Evolutionary conservation across 2,113 vertebrate species (phyloP), one percentile per base, ranked within the genome.

Genomic region (Aldabrachelys gigantea): DNA sequence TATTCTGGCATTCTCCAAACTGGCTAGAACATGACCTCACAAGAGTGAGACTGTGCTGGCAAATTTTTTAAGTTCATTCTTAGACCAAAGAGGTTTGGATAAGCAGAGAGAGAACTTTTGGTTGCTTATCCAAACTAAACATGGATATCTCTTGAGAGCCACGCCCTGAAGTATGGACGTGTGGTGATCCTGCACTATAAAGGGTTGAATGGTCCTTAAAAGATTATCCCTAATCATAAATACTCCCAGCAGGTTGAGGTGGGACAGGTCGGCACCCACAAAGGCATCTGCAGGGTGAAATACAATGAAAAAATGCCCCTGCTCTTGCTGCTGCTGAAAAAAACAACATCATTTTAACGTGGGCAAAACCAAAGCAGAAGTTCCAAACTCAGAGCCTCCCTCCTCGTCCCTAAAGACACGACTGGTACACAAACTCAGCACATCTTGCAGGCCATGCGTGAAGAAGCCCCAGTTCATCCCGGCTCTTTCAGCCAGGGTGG

Each of bases 401-500:
- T 52, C 65, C 79, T 52, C 41, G 8, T 9, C 10, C 16, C 80
- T 0, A 2, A 85, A 52, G 93, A 9, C 24, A 6, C 27, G 91
- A 96, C 97, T 76, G 96, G 90, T 8, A 27, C 44, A 19, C 11
- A 50, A 87, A 56, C 56, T 75, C 92, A 76, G 44, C 89, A 2
- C 93, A 89, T 89, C 90, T 80, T 38, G 0, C 41, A 90, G 90
- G 89, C 95, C 84, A 5, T 84, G 97, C 82, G 2, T 83, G 92
- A 85, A 91, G 92, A 93, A 78, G 82, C 65, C 81, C 69, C 19
- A 72, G 85, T 89, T 87, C 97, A 91, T 97, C 97, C 91, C 94
- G 5, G 62, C 41, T 44, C 89, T 89, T 91, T 76, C 98, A 97
- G 88, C 95, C 94, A 92, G 98, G 98, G 98, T 98, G 98, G 98